phyloP scores from a whole-genome alignment of 2,888 invertebrate species.

The Seladonia tumulorum region DNA sequence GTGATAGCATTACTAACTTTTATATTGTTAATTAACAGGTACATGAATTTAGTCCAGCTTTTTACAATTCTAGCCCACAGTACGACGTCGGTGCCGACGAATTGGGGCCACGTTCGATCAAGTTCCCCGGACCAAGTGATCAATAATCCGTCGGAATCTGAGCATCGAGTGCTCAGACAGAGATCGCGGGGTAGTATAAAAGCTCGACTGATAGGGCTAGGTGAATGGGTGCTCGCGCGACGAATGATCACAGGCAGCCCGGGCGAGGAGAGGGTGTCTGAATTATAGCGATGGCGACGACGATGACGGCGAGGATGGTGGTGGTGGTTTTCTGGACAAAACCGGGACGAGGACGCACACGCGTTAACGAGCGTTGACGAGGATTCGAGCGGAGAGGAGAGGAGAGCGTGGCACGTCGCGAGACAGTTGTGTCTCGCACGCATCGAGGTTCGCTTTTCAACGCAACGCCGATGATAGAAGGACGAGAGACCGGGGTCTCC shows the following conservation, averaged over 20 bases:
- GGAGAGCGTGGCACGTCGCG: neutral
- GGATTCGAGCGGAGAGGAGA: neutral
- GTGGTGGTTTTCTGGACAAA: slow-evolving; percentile 18
- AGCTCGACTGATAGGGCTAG: neutral
- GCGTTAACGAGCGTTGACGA: slow-evolving; percentile 24
- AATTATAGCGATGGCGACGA: neutral
- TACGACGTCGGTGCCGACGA: too few species aligned
- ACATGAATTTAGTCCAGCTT: too few species aligned
- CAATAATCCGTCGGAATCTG: neutral
- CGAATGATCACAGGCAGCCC: slow-evolving; percentile 26
- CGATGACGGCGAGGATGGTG: neutral
- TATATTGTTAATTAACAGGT: neutral
- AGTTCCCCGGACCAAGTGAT: neutral
- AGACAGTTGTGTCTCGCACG: slow-evolving; percentile 1
- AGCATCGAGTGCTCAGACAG: neutral
- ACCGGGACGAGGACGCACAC: neutral
- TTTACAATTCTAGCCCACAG: too few species aligned
- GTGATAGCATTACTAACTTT: too few species aligned
- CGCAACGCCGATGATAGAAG: slow-evolving; percentile 69
- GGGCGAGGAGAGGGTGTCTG: neutral
- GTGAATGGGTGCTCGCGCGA: slow-evolving; percentile 2
- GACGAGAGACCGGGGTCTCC: slow-evolving; percentile 47
- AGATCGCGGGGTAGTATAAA: neutral
- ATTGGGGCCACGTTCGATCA: neutral
- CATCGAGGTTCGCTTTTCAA: slow-evolving; percentile 70